Conservation (phyloP, 2,113 vertebrate genomes). For the Egretta garzetta region DNA sequence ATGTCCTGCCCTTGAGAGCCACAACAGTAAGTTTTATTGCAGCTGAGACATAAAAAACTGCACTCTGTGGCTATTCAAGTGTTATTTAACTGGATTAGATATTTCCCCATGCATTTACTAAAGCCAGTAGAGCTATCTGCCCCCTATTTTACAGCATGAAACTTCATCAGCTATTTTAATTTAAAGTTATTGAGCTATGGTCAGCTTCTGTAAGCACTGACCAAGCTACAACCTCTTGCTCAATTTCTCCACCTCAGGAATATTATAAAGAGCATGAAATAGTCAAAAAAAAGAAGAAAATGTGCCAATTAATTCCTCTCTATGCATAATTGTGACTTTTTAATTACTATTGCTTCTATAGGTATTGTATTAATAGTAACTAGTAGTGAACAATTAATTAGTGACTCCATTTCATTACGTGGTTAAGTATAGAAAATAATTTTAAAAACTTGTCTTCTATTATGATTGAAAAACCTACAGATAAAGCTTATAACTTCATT, state of each 20-base stretch:
- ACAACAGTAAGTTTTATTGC: neutral
- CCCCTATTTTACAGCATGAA: neutral
- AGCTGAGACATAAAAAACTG: neutral
- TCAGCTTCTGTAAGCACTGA: neutral
- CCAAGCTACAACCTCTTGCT: neutral
- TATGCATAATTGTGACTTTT: neutral
- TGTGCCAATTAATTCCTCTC: neutral
- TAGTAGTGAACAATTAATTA: neutral
- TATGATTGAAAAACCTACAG: neutral
- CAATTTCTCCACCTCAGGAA: neutral
- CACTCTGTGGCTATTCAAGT: neutral
- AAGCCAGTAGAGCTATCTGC: neutral
- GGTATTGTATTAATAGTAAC: neutral
- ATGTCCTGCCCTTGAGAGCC: neutral
- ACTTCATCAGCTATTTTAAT: neutral
- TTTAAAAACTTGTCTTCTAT: neutral
- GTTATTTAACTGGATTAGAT: neutral
- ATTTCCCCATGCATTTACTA: neutral
- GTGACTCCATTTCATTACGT: neutral
- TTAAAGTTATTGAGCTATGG: neutral
- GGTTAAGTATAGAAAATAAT: neutral
- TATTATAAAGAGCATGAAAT: neutral
- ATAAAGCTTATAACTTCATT: neutral
- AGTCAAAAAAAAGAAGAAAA: neutral
- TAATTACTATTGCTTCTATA: neutral